A percentile compares a stretch with the other conserved stretches of the same genome.
Evolutionary conservation across 2,113 vertebrate genomes (phyloP).

Genomic region (Hyaena hyaena): DNA sequence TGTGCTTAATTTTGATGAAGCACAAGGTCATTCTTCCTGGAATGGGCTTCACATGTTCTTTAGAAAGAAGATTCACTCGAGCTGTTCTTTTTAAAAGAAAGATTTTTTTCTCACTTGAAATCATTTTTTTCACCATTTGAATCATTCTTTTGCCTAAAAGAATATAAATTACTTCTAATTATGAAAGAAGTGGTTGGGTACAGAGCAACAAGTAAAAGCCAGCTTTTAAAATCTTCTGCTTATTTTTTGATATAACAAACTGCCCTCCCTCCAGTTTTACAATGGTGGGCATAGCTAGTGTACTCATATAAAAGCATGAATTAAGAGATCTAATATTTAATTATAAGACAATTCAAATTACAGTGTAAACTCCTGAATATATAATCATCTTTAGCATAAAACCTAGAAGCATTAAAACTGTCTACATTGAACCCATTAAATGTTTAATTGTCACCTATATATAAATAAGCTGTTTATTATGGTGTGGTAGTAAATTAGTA

Average conservation of each 20-base stretch:
- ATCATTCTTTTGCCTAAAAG: constrained; percentile 43
- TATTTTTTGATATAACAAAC: constrained; percentile 21
- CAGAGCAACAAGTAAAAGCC: constrained; percentile 50
- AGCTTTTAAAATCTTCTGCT: constrained; percentile 41
- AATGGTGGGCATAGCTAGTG: constrained; percentile 37
- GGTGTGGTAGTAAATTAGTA: constrained; percentile 36
- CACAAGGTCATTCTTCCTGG: not conserved
- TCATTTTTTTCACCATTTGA: constrained; percentile 17
- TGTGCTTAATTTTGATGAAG: constrained; percentile 41
- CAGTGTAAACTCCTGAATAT: constrained; percentile 43
- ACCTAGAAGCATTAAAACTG: constrained; percentile 49
- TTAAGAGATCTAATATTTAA: constrained; percentile 48
- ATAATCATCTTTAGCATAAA: constrained; percentile 50
- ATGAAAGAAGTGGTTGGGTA: constrained; percentile 51
- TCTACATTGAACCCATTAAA: constrained; percentile 57
- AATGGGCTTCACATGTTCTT: not conserved
- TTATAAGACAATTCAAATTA: constrained; percentile 50
- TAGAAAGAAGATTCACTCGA: not conserved
- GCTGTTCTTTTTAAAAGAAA: constrained; percentile 10
- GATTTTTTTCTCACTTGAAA: not conserved
- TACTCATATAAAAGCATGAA: constrained; percentile 46
- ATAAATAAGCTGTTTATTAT: constrained; percentile 63
- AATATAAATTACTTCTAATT: constrained; percentile 34
- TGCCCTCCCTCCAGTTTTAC: not conserved
- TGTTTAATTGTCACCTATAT: constrained; percentile 41